Conservation (phyloP, 2,888 invertebrate genomes). For the Ennomos quercinarius region DNA sequence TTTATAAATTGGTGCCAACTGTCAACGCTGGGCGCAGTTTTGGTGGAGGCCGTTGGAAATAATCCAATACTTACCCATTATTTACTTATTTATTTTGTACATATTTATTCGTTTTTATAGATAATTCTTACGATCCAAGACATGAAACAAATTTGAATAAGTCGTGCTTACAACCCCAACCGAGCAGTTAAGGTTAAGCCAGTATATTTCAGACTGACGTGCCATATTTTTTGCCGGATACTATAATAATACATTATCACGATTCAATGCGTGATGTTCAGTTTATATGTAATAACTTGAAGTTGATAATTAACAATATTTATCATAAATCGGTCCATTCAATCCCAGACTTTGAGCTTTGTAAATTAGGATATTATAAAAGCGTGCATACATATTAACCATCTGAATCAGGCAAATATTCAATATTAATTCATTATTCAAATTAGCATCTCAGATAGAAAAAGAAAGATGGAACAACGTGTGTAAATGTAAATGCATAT, state of each 20-base stretch:
- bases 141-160: too few species aligned
- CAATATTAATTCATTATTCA: slow-evolving; percentile 46
- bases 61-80: too few species aligned
- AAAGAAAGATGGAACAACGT: slow-evolving; percentile 19
- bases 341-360: slow-evolving; percentile 24
- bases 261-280: slow-evolving; percentile 2
- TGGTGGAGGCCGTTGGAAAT: too few species aligned
- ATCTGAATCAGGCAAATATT: slow-evolving; percentile 59
- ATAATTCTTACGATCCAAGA: too few species aligned
- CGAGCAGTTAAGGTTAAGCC: too few species aligned
- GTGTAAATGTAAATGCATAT: too few species aligned
- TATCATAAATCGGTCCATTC: slow-evolving; percentile 29
- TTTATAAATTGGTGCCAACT: too few species aligned
- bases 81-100: too few species aligned
- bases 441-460: slow-evolving; percentile 40
- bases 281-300: not conserved
- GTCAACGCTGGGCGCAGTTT: too few species aligned
- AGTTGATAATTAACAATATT: slow-evolving; percentile 1
- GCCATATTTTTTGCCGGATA: not conserved
- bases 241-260: slow-evolving; percentile 6
- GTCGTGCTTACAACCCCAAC: too few species aligned
- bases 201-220: not conserved
- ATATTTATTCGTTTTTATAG: too few species aligned
- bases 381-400: slow-evolving; percentile 18
- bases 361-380: slow-evolving; percentile 30